These are phyloP conservation scores for Trematomus bernacchii DNA, from an alignment of 2,797 vertebrate genomes.

Conservation along the genomic window DNA sequence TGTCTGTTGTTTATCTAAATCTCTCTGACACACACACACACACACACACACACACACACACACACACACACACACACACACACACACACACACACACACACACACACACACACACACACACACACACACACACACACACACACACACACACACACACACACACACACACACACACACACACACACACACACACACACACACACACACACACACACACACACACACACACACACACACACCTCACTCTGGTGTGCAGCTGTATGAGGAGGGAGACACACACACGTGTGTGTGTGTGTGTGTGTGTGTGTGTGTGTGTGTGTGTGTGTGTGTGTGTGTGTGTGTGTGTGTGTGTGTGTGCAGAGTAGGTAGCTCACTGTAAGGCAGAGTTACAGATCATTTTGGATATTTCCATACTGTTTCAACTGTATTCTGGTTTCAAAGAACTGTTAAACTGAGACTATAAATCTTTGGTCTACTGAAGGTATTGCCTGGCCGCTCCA, in stretches of 20 bases:
- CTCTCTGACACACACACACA: conserved; percentile 17
- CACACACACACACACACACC: no score
- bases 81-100: no score
- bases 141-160: no score
- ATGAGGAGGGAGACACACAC: conserved; percentile 49
- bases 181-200: no score
- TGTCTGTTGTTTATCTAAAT: conserved; percentile 38
- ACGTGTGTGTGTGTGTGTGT: conserved; percentile 27
- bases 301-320: conserved; percentile 19
- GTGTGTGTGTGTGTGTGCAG: conserved; percentile 23
- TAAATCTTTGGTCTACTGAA: conserved; percentile 50
- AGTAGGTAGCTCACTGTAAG: conserved; percentile 28
- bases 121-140: no score
- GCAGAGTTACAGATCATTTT: conserved; percentile 36
- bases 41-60: neutral
- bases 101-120: no score
- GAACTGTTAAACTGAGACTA: conserved; percentile 45
- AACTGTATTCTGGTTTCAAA: conserved; percentile 50
- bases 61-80: neutral
- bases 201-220: no score
- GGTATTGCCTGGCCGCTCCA: conserved; percentile 31
- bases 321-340: conserved; percentile 20
- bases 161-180: no score
- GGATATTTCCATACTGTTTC: conserved; percentile 36
- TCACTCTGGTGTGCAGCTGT: conserved; percentile 75